Percentiles rank a stretch among this genome's conserved stretches.
phyloP scores from a whole-genome alignment of 1,140 invertebrate species.

The Ctenoplectra terminalis region DNA sequence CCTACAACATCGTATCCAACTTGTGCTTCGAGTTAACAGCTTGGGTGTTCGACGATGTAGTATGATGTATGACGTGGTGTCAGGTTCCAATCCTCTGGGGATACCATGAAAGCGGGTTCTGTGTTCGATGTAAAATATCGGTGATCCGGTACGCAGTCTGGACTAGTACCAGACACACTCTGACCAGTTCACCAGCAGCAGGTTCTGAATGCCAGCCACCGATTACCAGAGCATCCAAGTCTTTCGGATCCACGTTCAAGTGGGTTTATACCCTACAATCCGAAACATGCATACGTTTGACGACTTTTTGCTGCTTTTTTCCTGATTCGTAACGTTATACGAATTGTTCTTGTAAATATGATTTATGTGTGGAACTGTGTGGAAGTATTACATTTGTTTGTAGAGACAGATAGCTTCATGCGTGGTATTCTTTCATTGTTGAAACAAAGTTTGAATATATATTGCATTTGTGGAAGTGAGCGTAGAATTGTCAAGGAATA shows the following conservation, averaged over 20 bases:
- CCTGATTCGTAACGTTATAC: not conserved
- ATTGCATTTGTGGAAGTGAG: no score
- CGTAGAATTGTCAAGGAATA: no score
- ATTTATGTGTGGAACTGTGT: not conserved
- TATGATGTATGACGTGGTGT: slow-evolving; percentile 72
- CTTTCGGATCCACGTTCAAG: slow-evolving; percentile 28
- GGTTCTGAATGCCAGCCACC: slow-evolving; percentile 21
- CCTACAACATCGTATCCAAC: slow-evolving; percentile 71
- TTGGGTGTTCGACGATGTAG: slow-evolving; percentile 71
- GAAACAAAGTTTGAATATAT: no score
- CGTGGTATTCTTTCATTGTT: not conserved
- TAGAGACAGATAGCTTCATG: not conserved
- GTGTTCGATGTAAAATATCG: slow-evolving; percentile 73
- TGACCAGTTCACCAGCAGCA: slow-evolving; percentile 14
- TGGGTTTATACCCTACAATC: slow-evolving; percentile 7
- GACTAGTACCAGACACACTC: slow-evolving; percentile 57
- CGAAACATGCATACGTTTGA: slow-evolving; percentile 5
- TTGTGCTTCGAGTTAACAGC: slow-evolving; percentile 69
- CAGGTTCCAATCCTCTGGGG: slow-evolving; percentile 70
- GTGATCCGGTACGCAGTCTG: slow-evolving; percentile 55
- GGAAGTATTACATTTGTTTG: not conserved
- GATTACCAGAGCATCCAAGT: slow-evolving; percentile 34
- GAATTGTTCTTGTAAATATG: not conserved
- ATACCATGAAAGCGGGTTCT: slow-evolving; percentile 70
- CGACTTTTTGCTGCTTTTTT: slow-evolving; percentile 13